Evolutionary conservation across 2,113 vertebrate species (phyloP).

Genomic region (Eptesicus fuscus): DNA sequence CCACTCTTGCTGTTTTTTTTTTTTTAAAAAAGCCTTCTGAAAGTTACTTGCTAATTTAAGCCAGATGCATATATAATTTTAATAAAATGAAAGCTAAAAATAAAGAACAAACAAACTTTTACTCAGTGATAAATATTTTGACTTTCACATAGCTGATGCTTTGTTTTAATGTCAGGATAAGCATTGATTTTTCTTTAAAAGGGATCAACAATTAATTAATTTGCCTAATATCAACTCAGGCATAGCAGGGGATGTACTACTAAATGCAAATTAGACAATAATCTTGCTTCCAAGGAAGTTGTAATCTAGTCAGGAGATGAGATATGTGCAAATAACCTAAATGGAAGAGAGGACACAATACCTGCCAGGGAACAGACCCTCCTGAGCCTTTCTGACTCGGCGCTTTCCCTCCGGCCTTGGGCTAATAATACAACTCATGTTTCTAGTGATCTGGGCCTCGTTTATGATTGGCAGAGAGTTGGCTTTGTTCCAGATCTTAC

Average conservation of each 20-base stretch:
- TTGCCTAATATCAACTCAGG: slow-evolving; percentile 46
- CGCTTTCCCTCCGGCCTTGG: neutral
- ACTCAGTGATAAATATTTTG: slow-evolving; percentile 49
- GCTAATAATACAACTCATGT: neutral
- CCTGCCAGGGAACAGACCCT: neutral
- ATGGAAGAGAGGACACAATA: neutral
- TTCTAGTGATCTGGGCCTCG: neutral
- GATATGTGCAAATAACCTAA: slow-evolving; percentile 20
- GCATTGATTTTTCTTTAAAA: slow-evolving; percentile 51
- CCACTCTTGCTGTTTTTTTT: neutral
- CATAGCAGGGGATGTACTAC: neutral
- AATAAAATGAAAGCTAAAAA: slow-evolving; percentile 47
- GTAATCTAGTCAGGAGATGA: slow-evolving; percentile 41
- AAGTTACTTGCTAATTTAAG: slow-evolving; percentile 34
- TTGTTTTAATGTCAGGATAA: slow-evolving; percentile 58
- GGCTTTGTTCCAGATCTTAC: neutral
- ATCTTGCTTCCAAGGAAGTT: slow-evolving; percentile 47
- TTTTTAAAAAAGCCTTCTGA: neutral
- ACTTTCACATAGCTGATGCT: slow-evolving; percentile 43
- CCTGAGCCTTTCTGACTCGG: neutral
- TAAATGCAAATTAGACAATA: slow-evolving; percentile 60
- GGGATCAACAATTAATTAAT: slow-evolving; percentile 50
- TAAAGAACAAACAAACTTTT: slow-evolving; percentile 28
- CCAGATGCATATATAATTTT: slow-evolving; percentile 1
- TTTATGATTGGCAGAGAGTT: neutral